These are phyloP conservation scores for Mionectes macconnelli DNA, from an alignment of 2,113 vertebrate species.

Conservation along the genomic window DNA sequence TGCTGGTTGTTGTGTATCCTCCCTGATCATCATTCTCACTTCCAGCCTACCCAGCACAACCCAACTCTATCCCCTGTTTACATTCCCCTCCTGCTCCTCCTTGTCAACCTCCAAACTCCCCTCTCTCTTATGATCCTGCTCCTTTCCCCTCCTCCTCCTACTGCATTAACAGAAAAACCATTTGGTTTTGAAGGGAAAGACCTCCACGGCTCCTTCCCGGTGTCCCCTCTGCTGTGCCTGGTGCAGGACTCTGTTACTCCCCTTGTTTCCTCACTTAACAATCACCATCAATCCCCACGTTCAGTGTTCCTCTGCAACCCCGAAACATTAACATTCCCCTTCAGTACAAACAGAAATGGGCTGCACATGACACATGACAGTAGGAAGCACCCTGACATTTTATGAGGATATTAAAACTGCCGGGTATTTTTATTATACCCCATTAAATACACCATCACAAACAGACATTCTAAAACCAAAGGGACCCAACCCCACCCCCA, in stretches of 20 bases:
- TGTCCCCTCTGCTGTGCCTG: background rate
- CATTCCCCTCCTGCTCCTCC: accelerated
- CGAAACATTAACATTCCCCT: background rate
- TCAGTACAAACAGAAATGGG: background rate
- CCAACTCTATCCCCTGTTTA: background rate
- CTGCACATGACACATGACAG: background rate
- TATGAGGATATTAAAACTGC: background rate
- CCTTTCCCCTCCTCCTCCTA: background rate
- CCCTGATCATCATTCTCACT: background rate
- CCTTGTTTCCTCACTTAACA: background rate
- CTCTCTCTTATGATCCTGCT: background rate
- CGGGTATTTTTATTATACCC: background rate
- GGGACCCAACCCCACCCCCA: background rate
- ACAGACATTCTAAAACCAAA: background rate
- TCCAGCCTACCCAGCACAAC: background rate
- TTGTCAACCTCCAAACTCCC: background rate
- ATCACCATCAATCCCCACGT: background rate
- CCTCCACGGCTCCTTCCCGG: accelerated
- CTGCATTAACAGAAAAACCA: background rate
- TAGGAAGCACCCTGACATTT: background rate
- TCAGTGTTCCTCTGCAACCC: background rate
- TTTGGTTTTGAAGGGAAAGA: background rate
- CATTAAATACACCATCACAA: background rate
- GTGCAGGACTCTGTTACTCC: no score
- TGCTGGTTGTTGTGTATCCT: background rate